phyloP scores from a whole-genome alignment of 2,113 vertebrate genomes.

The Rutilus rutilus region DNA sequence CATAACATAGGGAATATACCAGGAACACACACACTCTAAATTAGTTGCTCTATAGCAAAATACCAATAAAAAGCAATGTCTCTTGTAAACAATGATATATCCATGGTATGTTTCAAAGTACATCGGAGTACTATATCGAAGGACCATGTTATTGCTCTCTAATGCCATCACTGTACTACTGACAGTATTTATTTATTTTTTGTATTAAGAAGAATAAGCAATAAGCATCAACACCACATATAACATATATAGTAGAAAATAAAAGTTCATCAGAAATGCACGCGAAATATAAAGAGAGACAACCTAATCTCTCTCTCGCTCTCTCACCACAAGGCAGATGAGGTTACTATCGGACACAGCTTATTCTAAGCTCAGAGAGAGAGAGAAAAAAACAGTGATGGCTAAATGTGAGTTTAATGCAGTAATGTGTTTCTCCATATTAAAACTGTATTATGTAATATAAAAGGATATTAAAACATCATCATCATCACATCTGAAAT shows the following conservation, averaged over 20 bases:
- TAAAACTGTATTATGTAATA: neutral
- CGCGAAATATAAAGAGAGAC: constrained; percentile 27
- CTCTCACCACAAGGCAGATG: constrained; percentile 58
- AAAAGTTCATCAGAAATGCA: constrained; percentile 20
- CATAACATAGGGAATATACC: too few species aligned
- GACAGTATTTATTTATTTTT: neutral
- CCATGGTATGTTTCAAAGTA: neutral
- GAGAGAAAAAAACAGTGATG: neutral
- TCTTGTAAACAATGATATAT: neutral
- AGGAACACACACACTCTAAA: too few species aligned
- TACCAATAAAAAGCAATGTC: too few species aligned
- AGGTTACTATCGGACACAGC: constrained; percentile 85
- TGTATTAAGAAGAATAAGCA: too few species aligned
- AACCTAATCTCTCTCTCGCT: constrained; percentile 41
- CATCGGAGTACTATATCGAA: neutral
- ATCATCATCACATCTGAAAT: too few species aligned
- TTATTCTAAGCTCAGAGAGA: constrained; percentile 33
- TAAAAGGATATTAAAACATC: neutral
- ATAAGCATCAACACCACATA: too few species aligned
- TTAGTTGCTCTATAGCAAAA: too few species aligned
- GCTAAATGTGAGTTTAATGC: neutral
- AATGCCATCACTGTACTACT: neutral
- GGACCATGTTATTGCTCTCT: neutral
- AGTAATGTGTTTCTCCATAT: constrained; percentile 1
- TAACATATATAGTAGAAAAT: neutral